phyloP scores from a whole-genome alignment of 2,888 invertebrate genomes.

The Noctua fimbriata region DNA sequence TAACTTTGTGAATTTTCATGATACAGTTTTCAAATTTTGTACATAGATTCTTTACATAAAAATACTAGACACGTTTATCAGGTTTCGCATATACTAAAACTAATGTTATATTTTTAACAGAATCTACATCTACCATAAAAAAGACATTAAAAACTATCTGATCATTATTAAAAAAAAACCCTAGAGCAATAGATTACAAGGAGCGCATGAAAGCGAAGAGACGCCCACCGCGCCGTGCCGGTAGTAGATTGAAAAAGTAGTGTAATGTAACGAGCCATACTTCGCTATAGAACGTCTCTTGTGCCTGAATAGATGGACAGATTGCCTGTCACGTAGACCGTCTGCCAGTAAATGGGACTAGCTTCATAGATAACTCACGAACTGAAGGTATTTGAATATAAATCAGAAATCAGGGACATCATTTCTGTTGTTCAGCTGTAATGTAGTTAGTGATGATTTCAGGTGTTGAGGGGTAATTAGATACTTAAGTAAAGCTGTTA shows the following conservation, averaged over 20 bases:
- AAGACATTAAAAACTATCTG: slow-evolving; percentile 1
- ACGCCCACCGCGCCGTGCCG: background rate
- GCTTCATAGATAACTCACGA: slow-evolving; percentile 40
- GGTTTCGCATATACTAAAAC: too few species aligned
- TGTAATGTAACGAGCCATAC: slow-evolving; percentile 41
- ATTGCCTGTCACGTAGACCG: slow-evolving; percentile 53
- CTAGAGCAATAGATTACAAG: slow-evolving; percentile 44
- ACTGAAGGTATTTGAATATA: slow-evolving; percentile 44
- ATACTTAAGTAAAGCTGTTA: background rate
- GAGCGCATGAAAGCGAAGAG: slow-evolving; percentile 42
- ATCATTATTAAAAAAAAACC: slow-evolving; percentile 14
- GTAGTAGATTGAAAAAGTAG: slow-evolving; percentile 54
- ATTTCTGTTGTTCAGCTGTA: background rate
- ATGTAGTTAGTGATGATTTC: background rate
- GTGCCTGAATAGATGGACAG: slow-evolving; percentile 57
- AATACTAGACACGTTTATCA: too few species aligned
- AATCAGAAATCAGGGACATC: slow-evolving; percentile 21
- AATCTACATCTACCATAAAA: background rate
- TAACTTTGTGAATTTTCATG: too few species aligned
- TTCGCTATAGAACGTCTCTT: slow-evolving; percentile 19
- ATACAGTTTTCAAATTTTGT: too few species aligned
- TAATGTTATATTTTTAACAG: too few species aligned
- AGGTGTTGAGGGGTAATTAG: background rate
- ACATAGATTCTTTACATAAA: too few species aligned
- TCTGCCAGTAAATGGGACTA: slow-evolving; percentile 26